Percentiles rank a stretch among this genome's conserved stretches.
These are phyloP conservation scores for Phyllostomus hastatus DNA, from an alignment of 2,113 vertebrate genomes.

Conservation along the genomic window DNA sequence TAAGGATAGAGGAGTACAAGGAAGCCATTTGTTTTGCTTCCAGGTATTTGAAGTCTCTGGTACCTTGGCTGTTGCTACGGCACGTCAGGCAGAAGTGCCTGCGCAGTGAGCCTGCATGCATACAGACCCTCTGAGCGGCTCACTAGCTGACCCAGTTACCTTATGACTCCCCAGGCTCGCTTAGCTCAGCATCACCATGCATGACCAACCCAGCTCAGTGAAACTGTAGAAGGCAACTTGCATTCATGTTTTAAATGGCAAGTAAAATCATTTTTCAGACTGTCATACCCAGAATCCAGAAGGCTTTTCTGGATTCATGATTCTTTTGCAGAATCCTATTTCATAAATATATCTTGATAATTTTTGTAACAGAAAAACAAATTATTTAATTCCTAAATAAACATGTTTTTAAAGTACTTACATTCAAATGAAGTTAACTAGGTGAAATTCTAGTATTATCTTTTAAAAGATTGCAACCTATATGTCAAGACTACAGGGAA, in stretches of 20 bases:
- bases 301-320: constrained; percentile 56
- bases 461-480: background rate
- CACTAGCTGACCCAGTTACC: background rate
- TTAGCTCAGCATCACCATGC: background rate
- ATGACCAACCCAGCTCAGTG: background rate
- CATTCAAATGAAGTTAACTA: background rate
- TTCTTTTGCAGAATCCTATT: constrained; percentile 49
- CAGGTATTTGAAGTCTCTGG: background rate
- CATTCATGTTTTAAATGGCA: constrained; percentile 42
- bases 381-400: constrained; percentile 15
- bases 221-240: constrained; percentile 1
- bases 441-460: background rate
- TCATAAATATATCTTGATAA: background rate
- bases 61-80: background rate
- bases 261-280: background rate
- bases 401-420: background rate
- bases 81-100: fast-evolving
- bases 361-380: constrained; percentile 24
- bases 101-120: fast-evolving
- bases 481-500: background rate
- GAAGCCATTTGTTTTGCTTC: background rate
- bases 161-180: background rate
- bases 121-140: background rate
- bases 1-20: background rate
- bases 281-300: constrained; percentile 35